Evolutionary conservation across 2,888 invertebrate genomes (phyloP).

Genomic region (Iphiclides podalirius): DNA sequence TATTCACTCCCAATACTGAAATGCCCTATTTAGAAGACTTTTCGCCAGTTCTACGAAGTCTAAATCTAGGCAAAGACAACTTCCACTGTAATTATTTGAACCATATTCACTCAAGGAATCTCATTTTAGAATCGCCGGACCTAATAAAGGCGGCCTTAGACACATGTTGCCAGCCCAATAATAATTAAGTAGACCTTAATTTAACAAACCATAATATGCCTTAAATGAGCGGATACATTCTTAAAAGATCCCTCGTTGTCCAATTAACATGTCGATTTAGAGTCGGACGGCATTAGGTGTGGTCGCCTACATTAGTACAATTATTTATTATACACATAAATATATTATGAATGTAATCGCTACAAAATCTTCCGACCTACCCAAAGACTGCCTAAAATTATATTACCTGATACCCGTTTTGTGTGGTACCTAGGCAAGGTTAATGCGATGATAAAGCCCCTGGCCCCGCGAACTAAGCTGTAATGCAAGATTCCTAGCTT

Average conservation of each 20-base stretch:
- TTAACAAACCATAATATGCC: neutral
- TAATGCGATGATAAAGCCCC: conserved; percentile 46
- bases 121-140: too few species aligned
- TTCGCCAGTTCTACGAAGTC: too few species aligned
- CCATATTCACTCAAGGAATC: too few species aligned
- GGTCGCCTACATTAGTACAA: conserved; percentile 37
- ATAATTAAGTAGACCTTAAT: too few species aligned
- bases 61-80: too few species aligned
- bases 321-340: conserved; percentile 33
- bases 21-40: too few species aligned
- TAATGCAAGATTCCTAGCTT: conserved; percentile 51
- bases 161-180: too few species aligned
- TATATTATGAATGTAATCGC: conserved; percentile 56
- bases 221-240: conserved; percentile 29
- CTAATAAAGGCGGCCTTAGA: too few species aligned
- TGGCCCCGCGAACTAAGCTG: conserved; percentile 54
- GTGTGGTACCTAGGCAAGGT: conserved; percentile 61
- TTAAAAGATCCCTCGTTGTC: conserved; percentile 36
- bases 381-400: conserved; percentile 79
- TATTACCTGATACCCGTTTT: conserved; percentile 64
- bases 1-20: too few species aligned
- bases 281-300: conserved; percentile 50
- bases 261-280: conserved; percentile 42
- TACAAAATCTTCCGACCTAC: conserved; percentile 78
- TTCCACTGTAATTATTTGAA: too few species aligned